A percentile compares a stretch with the other conserved stretches of the same genome.
Conservation (phyloP, 2,113 vertebrate genomes). For the Axis porcinus region DNA sequence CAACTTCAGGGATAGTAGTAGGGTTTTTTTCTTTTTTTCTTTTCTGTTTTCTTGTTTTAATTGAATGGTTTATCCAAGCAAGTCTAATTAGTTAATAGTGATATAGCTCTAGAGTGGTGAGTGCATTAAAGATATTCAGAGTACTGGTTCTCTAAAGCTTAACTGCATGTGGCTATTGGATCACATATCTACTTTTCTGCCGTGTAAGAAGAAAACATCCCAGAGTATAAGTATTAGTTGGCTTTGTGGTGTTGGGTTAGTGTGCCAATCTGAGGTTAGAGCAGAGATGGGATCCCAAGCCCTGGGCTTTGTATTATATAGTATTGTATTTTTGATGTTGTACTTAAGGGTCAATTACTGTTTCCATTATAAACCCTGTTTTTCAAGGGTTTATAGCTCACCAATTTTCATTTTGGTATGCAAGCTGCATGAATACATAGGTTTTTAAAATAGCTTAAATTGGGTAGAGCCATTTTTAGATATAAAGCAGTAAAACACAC, state of each 20-base stretch:
- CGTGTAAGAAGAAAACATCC: slow-evolving; percentile 59
- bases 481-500: slow-evolving; percentile 68
- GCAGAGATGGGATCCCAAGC: slow-evolving; percentile 75
- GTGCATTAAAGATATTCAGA: slow-evolving; percentile 34
- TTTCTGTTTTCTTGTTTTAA: not conserved
- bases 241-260: slow-evolving; percentile 83
- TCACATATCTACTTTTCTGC: slow-evolving; percentile 50
- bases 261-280: slow-evolving; percentile 83
- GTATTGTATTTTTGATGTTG: slow-evolving; percentile 85
- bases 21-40: not conserved
- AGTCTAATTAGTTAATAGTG: not conserved
- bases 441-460: slow-evolving; percentile 82
- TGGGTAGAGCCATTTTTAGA: slow-evolving; percentile 82
- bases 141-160: not conserved
- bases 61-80: slow-evolving; percentile 14
- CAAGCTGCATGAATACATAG: slow-evolving; percentile 71
- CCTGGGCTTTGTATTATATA: slow-evolving; percentile 79
- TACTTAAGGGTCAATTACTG: slow-evolving; percentile 84
- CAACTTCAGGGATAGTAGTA: not conserved
- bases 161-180: slow-evolving; percentile 1
- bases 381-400: slow-evolving; percentile 83
- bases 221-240: slow-evolving; percentile 82
- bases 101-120: not conserved
- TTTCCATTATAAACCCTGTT: slow-evolving; percentile 86
- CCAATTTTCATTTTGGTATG: slow-evolving; percentile 76